Conservation (phyloP, 2,113 vertebrate species). For the Cololabis saira region DNA sequence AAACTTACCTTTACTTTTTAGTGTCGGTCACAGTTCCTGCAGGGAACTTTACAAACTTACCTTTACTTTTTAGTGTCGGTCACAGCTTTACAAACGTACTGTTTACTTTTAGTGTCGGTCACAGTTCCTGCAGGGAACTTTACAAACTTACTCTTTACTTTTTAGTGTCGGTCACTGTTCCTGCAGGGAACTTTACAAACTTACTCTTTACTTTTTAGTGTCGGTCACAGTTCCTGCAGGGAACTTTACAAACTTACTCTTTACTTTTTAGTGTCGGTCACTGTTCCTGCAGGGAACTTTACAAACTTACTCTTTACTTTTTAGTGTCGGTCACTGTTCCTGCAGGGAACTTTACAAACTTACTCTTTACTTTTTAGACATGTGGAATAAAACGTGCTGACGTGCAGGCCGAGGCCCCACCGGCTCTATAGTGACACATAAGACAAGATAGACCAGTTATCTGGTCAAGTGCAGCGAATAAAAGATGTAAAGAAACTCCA, state of each 20-base stretch:
- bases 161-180: slow-evolving; percentile 72
- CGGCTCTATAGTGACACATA: no score
- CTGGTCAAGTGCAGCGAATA: no score
- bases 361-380: slow-evolving; percentile 39
- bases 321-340: slow-evolving; percentile 71
- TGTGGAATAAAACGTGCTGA: slow-evolving; percentile 26
- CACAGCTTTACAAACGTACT: slow-evolving; percentile 64
- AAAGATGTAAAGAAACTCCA: no score
- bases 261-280: slow-evolving; percentile 75
- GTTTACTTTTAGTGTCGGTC: slow-evolving; percentile 69
- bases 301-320: no score
- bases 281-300: slow-evolving; percentile 72
- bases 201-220: slow-evolving; percentile 78
- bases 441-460: no score
- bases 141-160: no score
- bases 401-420: no score
- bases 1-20: slow-evolving; percentile 53
- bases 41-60: slow-evolving; percentile 63
- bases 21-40: no score
- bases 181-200: no score
- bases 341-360: slow-evolving; percentile 67
- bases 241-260: no score
- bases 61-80: slow-evolving; percentile 38
- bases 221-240: slow-evolving; percentile 70
- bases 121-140: slow-evolving; percentile 72